Conservation (phyloP, 2,113 vertebrate genomes). For the Perca flavescens region DNA sequence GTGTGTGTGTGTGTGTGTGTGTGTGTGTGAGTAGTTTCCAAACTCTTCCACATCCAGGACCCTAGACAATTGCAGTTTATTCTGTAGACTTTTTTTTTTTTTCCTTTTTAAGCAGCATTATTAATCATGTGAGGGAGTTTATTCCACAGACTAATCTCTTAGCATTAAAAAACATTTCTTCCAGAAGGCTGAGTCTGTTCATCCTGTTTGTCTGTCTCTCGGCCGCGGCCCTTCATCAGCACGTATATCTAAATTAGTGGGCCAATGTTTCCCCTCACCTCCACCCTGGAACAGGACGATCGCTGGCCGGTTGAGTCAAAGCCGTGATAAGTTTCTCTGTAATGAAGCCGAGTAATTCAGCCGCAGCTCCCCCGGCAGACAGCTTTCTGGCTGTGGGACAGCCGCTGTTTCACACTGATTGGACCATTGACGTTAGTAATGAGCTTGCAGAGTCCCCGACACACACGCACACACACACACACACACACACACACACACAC, state of each 20-base stretch:
- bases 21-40: too few relatives aligned
- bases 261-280: slow-evolving; percentile 38
- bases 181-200: neutral
- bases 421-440: slow-evolving; percentile 35
- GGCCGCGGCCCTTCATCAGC: slow-evolving; percentile 5
- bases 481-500: too few relatives aligned
- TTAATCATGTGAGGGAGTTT: too few relatives aligned
- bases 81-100: too few relatives aligned
- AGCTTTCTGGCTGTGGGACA: slow-evolving; percentile 39
- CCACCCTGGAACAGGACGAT: slow-evolving; percentile 33
- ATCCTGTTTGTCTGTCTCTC: neutral
- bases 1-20: too few relatives aligned
- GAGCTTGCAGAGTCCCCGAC: neutral
- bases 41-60: too few relatives aligned
- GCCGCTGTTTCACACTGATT: slow-evolving; percentile 42
- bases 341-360: slow-evolving; percentile 64
- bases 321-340: slow-evolving; percentile 51
- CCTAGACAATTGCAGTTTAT: too few relatives aligned
- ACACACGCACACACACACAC: neutral
- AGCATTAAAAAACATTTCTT: neutral
- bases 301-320: slow-evolving; percentile 24
- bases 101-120: too few relatives aligned
- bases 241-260: slow-evolving; percentile 28
- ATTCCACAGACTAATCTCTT: neutral
- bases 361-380: neutral